Conservation (phyloP, 2,888 invertebrate genomes). For the Tanytarsus gracilentus region DNA sequence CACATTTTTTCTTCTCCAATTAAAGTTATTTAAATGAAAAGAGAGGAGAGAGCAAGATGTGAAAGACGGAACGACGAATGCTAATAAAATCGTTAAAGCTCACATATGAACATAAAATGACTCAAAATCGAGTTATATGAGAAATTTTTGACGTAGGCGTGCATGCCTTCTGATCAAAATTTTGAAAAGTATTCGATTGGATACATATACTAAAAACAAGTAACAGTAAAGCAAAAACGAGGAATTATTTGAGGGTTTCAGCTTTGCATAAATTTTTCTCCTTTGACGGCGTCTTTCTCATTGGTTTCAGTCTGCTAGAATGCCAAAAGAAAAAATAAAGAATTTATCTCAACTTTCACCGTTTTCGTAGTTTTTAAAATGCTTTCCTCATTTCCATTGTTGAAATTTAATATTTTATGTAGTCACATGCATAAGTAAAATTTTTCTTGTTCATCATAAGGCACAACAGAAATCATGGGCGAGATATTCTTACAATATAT, state of each 20-base stretch:
- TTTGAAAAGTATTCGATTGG: too few relatives aligned
- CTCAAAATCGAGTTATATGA: too few relatives aligned
- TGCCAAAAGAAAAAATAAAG: too few relatives aligned
- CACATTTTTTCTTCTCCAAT: too few relatives aligned
- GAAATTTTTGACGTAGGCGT: too few relatives aligned
- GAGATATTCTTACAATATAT: neutral
- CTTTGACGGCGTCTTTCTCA: neutral
- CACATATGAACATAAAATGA: too few relatives aligned
- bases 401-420: slow-evolving; percentile 19
- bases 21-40: too few relatives aligned
- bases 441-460: neutral
- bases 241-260: neutral
- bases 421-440: slow-evolving; percentile 15
- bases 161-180: too few relatives aligned
- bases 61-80: too few relatives aligned
- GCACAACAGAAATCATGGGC: neutral
- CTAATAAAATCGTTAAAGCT: too few relatives aligned
- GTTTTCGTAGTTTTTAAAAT: slow-evolving; percentile 6
- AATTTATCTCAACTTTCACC: neutral
- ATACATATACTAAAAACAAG: neutral
- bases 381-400: neutral
- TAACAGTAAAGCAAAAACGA: neutral
- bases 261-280: slow-evolving; percentile 4
- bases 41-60: too few relatives aligned
- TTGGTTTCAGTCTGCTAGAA: too few relatives aligned